Conservation (phyloP, 1,140 invertebrate genomes). For the Stegodyphus dumicola region DNA sequence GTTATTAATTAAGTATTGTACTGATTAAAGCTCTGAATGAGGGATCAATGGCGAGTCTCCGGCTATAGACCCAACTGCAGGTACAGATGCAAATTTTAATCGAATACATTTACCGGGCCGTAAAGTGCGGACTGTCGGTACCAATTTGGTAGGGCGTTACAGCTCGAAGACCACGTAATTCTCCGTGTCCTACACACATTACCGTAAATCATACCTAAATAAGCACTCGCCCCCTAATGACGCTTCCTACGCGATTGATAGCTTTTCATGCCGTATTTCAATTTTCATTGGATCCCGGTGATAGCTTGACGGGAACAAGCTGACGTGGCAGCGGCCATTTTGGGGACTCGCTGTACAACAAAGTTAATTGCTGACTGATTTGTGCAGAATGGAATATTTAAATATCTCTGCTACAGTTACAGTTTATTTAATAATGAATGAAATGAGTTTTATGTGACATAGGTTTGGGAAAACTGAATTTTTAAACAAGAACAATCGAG, state of each 20-base stretch:
- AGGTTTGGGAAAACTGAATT: too few species aligned
- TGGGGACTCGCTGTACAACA: too few species aligned
- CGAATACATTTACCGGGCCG: background rate
- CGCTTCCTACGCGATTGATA: background rate
- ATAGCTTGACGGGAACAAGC: background rate
- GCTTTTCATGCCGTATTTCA: slow-evolving; percentile 16
- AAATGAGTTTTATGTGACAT: too few species aligned
- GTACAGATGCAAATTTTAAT: too few species aligned
- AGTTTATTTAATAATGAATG: too few species aligned
- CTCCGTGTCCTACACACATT: slow-evolving; percentile 19
- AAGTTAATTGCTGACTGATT: too few species aligned
- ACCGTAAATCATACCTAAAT: slow-evolving; percentile 34
- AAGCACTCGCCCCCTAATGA: slow-evolving; percentile 21
- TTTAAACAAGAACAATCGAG: too few species aligned
- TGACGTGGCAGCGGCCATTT: too few species aligned
- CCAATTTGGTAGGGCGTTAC: background rate
- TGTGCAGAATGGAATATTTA: too few species aligned
- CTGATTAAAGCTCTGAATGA: background rate
- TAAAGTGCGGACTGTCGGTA: background rate
- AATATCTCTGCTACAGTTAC: too few species aligned
- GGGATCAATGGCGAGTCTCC: background rate
- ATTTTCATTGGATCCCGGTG: slow-evolving; percentile 4
- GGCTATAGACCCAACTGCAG: too few species aligned
- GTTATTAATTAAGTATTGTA: background rate
- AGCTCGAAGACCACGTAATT: background rate